Evolutionary conservation across 2,113 vertebrate species (phyloP).

Genomic region (Planiliza haematocheilus): DNA sequence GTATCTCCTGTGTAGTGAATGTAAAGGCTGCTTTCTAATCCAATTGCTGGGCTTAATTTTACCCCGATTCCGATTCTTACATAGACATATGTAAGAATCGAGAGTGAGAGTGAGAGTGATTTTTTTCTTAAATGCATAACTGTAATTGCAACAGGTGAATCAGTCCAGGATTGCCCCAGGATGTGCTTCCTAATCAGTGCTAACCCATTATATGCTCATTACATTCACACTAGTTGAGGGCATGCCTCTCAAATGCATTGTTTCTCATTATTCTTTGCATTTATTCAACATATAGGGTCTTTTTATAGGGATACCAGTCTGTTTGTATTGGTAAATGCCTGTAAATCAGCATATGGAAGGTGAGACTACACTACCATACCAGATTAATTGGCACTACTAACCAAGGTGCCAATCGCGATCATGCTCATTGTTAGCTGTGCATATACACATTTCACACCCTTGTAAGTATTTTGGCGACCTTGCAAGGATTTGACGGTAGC

Average conservation of each 20-base stretch:
- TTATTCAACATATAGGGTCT: no score
- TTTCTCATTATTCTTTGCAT: no score
- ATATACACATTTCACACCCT: neutral
- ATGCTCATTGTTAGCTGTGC: neutral
- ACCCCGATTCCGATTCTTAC: neutral
- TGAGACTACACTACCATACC: neutral
- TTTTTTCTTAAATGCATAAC: constrained; percentile 4
- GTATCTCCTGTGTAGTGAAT: neutral
- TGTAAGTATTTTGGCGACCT: neutral
- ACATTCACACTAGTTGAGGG: constrained; percentile 1
- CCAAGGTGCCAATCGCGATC: neutral
- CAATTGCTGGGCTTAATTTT: neutral
- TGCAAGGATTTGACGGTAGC: constrained; percentile 10
- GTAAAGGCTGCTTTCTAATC: neutral
- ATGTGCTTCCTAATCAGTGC: constrained; percentile 14
- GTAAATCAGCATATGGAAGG: neutral
- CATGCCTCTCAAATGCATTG: no score
- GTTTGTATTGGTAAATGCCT: no score
- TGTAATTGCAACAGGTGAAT: constrained; percentile 9
- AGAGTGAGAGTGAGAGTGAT: no score
- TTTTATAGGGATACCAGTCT: no score
- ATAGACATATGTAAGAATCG: no score
- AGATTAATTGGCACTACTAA: neutral
- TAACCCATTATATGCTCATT: neutral
- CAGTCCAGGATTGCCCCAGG: neutral